Conservation (phyloP, 2,113 vertebrate genomes). For the Grus americana region DNA sequence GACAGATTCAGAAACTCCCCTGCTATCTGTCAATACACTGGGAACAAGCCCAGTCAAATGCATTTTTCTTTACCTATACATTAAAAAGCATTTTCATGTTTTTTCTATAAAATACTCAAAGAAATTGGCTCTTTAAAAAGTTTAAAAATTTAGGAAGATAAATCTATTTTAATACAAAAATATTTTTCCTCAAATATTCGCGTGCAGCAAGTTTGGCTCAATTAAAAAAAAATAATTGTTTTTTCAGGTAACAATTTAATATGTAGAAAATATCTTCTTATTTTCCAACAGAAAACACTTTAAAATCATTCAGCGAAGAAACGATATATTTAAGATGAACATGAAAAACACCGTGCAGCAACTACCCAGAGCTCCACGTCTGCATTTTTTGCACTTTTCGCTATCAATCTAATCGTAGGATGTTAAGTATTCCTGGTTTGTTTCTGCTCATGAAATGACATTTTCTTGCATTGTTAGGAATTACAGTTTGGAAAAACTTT, state of each 20-base stretch:
- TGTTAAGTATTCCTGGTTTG: neutral
- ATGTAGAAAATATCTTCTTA: neutral
- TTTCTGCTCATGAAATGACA: neutral
- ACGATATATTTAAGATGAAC: neutral
- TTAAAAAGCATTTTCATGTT: neutral
- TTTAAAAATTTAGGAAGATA: neutral
- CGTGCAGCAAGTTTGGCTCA: neutral
- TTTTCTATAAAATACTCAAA: neutral
- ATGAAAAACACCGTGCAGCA: neutral
- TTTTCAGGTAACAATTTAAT: neutral
- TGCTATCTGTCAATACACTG: neutral
- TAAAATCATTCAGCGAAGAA: slow-evolving; percentile 6
- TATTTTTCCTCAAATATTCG: neutral
- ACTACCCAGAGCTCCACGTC: neutral
- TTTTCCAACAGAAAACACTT: slow-evolving; percentile 32
- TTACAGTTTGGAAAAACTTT: neutral
- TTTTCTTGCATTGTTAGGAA: neutral
- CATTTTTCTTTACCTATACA: neutral
- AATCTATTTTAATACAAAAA: neutral
- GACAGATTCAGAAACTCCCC: neutral
- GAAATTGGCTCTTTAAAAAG: neutral
- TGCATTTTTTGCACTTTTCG: neutral
- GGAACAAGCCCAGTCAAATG: neutral
- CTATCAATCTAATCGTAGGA: neutral
- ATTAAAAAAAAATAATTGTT: neutral